Percentiles rank a stretch among this genome's conserved stretches.
Evolutionary conservation across 2,888 invertebrate species (phyloP).

Genomic region (Catocala sponsa): DNA sequence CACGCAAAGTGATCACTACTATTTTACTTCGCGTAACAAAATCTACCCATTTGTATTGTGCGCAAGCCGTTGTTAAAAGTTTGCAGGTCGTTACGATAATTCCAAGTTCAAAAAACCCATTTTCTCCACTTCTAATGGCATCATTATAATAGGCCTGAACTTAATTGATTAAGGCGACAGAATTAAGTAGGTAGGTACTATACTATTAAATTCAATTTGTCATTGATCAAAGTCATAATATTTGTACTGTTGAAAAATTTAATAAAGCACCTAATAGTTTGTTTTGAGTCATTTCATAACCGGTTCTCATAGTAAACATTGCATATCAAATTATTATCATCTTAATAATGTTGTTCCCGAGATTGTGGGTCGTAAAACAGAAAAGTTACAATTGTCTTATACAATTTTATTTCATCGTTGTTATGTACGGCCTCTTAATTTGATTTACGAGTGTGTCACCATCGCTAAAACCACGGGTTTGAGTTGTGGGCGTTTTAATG

Average conservation of each 20-base stretch:
- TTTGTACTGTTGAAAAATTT: background rate
- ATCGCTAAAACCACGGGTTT: slow-evolving; percentile 30
- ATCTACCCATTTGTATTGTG: slow-evolving; percentile 10
- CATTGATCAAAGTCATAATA: slow-evolving; percentile 2
- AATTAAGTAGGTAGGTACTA: too few species aligned
- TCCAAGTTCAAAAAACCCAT: slow-evolving; percentile 30
- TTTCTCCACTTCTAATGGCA: slow-evolving; percentile 6
- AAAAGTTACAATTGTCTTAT: slow-evolving; percentile 15
- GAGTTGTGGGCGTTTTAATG: slow-evolving; percentile 39
- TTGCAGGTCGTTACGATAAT: slow-evolving; percentile 13
- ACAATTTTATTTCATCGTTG: slow-evolving; percentile 18
- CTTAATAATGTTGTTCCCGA: slow-evolving; percentile 6
- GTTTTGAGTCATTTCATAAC: slow-evolving; percentile 22
- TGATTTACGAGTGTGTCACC: slow-evolving; percentile 46
- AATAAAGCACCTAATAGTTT: slow-evolving; percentile 16
- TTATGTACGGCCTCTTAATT: slow-evolving; percentile 41
- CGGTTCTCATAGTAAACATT: slow-evolving; percentile 26
- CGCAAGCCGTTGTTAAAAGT: background rate
- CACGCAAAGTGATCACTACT: slow-evolving; percentile 35
- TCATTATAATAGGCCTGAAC: slow-evolving; percentile 17
- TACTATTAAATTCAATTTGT: background rate
- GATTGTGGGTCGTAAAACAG: slow-evolving; percentile 15
- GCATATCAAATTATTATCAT: slow-evolving; percentile 13
- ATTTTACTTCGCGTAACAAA: slow-evolving; percentile 15
- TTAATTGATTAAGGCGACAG: slow-evolving; percentile 27